A percentile compares a stretch with the other conserved stretches of the same genome.
phyloP scores from a whole-genome alignment of 2,113 vertebrate species.

The Anhinga rufa region DNA sequence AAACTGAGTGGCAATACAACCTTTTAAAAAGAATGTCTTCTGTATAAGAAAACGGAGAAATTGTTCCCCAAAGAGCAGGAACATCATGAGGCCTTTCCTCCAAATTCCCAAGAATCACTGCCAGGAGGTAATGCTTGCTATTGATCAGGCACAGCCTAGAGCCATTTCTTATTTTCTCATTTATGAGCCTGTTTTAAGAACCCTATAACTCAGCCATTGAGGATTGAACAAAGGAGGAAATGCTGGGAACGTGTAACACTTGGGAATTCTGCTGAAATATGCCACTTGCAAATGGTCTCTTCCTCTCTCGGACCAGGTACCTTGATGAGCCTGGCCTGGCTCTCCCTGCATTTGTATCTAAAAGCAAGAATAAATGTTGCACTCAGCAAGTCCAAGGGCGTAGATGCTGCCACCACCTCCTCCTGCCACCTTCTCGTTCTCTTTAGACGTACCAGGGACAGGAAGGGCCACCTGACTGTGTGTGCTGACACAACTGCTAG shows the following conservation, averaged over 20 bases:
- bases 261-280: neutral
- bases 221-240: neutral
- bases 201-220: neutral
- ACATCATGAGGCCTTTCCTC: neutral
- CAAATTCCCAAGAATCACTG: neutral
- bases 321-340: neutral
- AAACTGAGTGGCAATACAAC: neutral
- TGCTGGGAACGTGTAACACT: neutral
- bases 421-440: accelerated
- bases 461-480: neutral
- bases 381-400: neutral
- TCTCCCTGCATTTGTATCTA: neutral
- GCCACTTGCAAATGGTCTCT: neutral
- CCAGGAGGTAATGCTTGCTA: neutral
- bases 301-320: neutral
- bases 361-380: neutral
- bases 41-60: neutral
- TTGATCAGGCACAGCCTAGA: neutral
- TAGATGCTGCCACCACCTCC: neutral
- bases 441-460: neutral
- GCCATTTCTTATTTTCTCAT: neutral
- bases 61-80: neutral
- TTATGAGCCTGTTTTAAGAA: neutral
- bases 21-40: neutral
- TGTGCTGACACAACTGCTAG: neutral